Evolutionary conservation across 2,888 invertebrate genomes (phyloP), one percentile per base, ranked within the genome.

Genomic region (Tanypteryx hageni): DNA sequence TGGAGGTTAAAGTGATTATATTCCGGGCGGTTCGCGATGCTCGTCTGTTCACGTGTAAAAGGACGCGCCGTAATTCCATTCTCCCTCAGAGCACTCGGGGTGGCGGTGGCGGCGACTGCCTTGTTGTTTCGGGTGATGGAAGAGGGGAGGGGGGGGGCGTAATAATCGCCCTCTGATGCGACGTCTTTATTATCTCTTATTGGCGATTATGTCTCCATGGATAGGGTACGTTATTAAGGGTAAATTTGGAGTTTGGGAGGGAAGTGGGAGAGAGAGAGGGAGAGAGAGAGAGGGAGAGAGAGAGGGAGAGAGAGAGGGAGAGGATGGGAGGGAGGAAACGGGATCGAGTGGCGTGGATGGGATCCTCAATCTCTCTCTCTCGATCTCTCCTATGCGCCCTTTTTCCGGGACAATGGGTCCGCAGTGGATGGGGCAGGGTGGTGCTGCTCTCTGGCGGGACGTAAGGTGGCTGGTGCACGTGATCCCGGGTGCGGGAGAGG

Each of bases 151-250:
- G n/a, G 1, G 76, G 76, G 22, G 76, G 18, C 76, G 76, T 76
- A 76, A 76, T 76, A 76, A 76, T 76, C 76, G 22, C 76, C 76
- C 27, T 13, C 27, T 76, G 76, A 76, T 76, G 27, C 22, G 76
- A 76, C 76, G 22, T 27, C 76, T 76, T 76, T 76, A 76, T 76
- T 76, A 76, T 76, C 76, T 76, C 76, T 76, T 27, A 76, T 76
- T 76, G 76, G 76, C 22, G 76, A 76, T 76, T 76, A 76, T 76
- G 76, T 76, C 76, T 76, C 76, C 76, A 22, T 76, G 76, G 64
- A 64, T 64, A 14, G 64, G 76, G 76, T 0, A 76, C 76, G 76
- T 76, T 76, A 76, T 76, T 76, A 76, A 76, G 76, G 76, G 76
- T 13, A 44, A 44, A 44, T 44, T 44, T 44, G 76, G 18, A 76